A percentile compares a stretch with the other conserved stretches of the same genome.
These are phyloP conservation scores for Neodiprion lecontei DNA, from an alignment of 1,140 invertebrate genomes.

Conservation along the genomic window DNA sequence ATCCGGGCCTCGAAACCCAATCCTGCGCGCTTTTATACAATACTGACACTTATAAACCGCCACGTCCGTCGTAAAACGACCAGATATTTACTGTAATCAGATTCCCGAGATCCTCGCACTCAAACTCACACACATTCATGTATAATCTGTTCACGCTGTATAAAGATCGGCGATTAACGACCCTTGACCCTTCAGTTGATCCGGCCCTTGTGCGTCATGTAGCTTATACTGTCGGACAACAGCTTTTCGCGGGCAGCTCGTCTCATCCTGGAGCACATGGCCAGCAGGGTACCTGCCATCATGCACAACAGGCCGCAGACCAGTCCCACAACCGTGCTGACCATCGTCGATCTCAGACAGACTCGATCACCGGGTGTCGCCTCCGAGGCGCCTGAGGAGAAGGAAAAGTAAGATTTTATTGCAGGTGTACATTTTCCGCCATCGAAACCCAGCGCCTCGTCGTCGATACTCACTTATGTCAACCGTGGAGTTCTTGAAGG, in stretches of 20 bases:
- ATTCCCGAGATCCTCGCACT: too few relatives aligned
- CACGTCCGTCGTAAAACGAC: too few relatives aligned
- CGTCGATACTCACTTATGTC: constrained; percentile 48
- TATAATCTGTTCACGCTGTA: too few relatives aligned
- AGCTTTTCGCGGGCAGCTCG: constrained; percentile 63
- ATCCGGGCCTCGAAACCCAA: too few relatives aligned
- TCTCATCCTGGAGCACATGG: constrained; percentile 75
- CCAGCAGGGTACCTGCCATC: constrained; percentile 71
- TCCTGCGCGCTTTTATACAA: too few relatives aligned
- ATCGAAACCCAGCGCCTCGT: not conserved
- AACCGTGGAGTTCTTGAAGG: constrained; percentile 54
- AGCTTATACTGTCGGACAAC: constrained; percentile 66
- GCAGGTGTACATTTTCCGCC: not conserved
- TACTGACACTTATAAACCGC: too few relatives aligned
- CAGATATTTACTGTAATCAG: too few relatives aligned
- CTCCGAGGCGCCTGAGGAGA: constrained; percentile 54
- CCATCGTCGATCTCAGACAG: constrained; percentile 77
- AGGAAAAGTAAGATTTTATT: constrained; percentile 36
- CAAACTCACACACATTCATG: too few relatives aligned
- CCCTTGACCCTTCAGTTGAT: constrained; percentile 65
- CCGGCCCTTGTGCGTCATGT: constrained; percentile 75
- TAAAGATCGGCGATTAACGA: too few relatives aligned
- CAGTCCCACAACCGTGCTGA: constrained; percentile 76
- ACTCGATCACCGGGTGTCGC: constrained; percentile 63
- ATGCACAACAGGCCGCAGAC: constrained; percentile 73